phyloP scores from a whole-genome alignment of 2,888 invertebrate species.

The Hipparchia sbordonii region DNA sequence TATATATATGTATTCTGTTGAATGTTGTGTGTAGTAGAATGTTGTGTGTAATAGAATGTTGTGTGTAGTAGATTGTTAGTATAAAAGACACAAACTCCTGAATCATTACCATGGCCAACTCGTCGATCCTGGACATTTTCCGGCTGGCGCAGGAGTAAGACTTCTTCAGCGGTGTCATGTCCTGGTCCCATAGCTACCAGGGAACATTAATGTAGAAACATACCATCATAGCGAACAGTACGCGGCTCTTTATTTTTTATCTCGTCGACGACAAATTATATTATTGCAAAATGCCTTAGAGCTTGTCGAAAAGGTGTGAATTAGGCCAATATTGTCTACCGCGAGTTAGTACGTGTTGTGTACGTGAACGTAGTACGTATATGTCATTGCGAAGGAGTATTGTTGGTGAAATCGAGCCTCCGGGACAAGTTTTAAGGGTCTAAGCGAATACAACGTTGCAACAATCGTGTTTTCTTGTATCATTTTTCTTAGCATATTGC shows the following conservation, averaged over 20 bases:
- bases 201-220: conserved; percentile 50
- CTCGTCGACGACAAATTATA: conserved; percentile 2
- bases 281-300: neutral
- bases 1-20: too few species aligned
- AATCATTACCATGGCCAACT: conserved; percentile 88
- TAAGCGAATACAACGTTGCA: too few species aligned
- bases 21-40: neutral
- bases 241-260: neutral
- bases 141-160: conserved; percentile 89
- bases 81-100: conserved; percentile 9
- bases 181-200: conserved; percentile 92
- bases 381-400: too few species aligned
- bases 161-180: conserved; percentile 92
- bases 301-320: neutral
- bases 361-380: too few species aligned
- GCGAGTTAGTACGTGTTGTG: too few species aligned
- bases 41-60: neutral
- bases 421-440: too few species aligned
- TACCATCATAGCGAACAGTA: conserved; percentile 42
- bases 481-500: too few species aligned
- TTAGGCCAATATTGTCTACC: too few species aligned
- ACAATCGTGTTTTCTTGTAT: too few species aligned
- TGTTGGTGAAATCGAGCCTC: too few species aligned
- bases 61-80: conserved; percentile 4
- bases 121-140: conserved; percentile 91